A percentile compares a stretch with the other conserved stretches of the same genome.
Evolutionary conservation across 2,797 vertebrate species (phyloP).

Genomic region (Sebastes jordani): DNA sequence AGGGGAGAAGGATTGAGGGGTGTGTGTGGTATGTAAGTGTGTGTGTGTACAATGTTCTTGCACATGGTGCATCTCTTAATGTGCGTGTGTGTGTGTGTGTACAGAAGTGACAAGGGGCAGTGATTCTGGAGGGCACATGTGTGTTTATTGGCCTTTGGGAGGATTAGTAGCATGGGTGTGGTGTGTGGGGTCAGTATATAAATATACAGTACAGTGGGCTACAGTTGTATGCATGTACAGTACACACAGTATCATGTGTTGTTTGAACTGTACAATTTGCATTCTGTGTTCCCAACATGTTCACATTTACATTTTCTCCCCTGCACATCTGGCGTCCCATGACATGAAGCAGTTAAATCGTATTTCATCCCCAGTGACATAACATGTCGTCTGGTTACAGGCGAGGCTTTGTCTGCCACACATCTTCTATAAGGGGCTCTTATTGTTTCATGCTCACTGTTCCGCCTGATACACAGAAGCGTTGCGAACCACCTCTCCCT

Average conservation of each 20-base stretch:
- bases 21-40: constrained; percentile 30
- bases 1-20: constrained; percentile 34
- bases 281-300: constrained; percentile 11
- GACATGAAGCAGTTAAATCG: constrained; percentile 38
- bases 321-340: constrained; percentile 63
- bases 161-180: constrained; percentile 31
- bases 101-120: constrained; percentile 6
- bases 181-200: constrained; percentile 15
- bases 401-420: constrained; percentile 63
- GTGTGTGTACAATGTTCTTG: constrained; percentile 18
- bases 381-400: constrained; percentile 61
- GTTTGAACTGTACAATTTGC: constrained; percentile 13
- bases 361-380: constrained; percentile 47
- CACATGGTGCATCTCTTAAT: constrained; percentile 32
- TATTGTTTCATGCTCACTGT: constrained; percentile 62
- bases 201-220: constrained; percentile 27
- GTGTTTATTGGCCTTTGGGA: constrained; percentile 21
- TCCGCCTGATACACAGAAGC: constrained; percentile 43
- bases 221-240: constrained; percentile 14
- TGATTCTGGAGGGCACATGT: constrained; percentile 20
- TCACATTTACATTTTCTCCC: constrained; percentile 55
- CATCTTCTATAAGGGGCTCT: constrained; percentile 51
- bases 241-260: neutral
- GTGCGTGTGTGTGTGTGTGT: constrained; percentile 13
- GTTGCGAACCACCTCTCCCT: constrained; percentile 37